Evolutionary conservation across 30 jellyfish, hydroid and myxozoan genomes (phyloP).

Genomic region (Aurelia sp.): DNA sequence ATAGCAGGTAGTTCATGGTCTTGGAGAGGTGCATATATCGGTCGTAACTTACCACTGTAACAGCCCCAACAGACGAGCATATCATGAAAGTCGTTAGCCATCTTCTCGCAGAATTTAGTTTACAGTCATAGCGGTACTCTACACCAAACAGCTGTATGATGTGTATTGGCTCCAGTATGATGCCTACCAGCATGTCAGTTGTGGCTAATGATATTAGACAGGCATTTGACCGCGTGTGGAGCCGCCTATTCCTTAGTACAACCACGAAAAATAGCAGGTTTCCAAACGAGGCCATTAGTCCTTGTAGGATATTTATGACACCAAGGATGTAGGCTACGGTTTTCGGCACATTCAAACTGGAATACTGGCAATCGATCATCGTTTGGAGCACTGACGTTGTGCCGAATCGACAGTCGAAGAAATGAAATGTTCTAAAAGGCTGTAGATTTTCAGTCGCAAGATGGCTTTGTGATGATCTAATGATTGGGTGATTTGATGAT

Average conservation of each 20-base stretch:
- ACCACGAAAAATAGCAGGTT: slow-evolving; percentile 40
- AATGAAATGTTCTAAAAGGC: too few relatives aligned
- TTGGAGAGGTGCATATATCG: slow-evolving; percentile 57
- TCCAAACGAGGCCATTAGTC: slow-evolving; percentile 23
- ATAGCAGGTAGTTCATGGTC: slow-evolving; percentile 17
- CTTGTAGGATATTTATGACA: slow-evolving; percentile 1
- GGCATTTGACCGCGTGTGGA: slow-evolving; percentile 22
- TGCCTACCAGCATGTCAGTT: slow-evolving; percentile 60
- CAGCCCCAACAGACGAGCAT: slow-evolving; percentile 61
- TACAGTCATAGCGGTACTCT: slow-evolving; percentile 23
- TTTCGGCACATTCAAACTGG: neutral
- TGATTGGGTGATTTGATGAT: too few relatives aligned
- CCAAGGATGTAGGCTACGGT: slow-evolving; percentile 18
- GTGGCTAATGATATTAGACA: slow-evolving; percentile 50
- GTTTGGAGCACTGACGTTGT: too few relatives aligned
- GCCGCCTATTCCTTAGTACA: neutral
- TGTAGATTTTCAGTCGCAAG: too few relatives aligned
- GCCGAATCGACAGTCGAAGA: too few relatives aligned
- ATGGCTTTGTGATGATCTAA: too few relatives aligned
- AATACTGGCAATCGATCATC: neutral
- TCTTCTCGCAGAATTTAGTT: slow-evolving; percentile 16
- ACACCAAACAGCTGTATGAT: slow-evolving; percentile 16
- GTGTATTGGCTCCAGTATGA: slow-evolving; percentile 29
- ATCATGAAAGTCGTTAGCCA: slow-evolving; percentile 23
- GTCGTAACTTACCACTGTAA: slow-evolving; percentile 55